Conservation (phyloP, 2,797 vertebrate genomes). For the Acanthurus lineatus region DNA sequence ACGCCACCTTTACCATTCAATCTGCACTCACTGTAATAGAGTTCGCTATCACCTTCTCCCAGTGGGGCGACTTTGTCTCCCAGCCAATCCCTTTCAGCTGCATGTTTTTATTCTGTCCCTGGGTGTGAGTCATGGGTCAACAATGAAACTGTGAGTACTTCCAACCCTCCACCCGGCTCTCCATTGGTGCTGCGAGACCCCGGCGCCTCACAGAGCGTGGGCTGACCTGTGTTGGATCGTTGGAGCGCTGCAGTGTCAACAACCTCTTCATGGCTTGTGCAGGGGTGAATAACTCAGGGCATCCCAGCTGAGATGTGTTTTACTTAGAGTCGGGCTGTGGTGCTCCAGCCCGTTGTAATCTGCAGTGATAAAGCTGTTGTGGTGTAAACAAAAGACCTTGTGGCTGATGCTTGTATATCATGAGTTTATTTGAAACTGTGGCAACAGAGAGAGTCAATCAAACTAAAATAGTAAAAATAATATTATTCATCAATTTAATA, state of each 20-base stretch:
- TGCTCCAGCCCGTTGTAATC: constrained; percentile 30
- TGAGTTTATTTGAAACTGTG: too few species aligned
- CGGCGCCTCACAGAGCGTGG: constrained; percentile 12
- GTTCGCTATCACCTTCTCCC: constrained; percentile 72
- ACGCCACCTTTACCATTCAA: constrained; percentile 60
- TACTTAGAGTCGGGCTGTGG: constrained; percentile 13
- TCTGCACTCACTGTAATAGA: constrained; percentile 79
- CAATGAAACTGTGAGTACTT: constrained; percentile 49
- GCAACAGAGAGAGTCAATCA: background rate
- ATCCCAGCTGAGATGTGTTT: constrained; percentile 62
- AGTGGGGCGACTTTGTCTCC: constrained; percentile 63
- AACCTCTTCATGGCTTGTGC: constrained; percentile 65
- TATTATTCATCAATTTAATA: background rate
- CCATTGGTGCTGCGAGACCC: constrained; percentile 18
- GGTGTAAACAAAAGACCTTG: constrained; percentile 46
- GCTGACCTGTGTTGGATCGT: constrained; percentile 46
- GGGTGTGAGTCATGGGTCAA: constrained; percentile 72
- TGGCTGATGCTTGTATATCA: background rate
- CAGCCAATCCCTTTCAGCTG: constrained; percentile 73
- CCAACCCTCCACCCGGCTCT: background rate
- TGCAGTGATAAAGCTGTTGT: constrained; percentile 37
- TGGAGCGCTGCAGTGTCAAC: constrained; percentile 70
- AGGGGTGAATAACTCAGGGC: constrained; percentile 69
- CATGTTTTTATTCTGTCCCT: constrained; percentile 69
- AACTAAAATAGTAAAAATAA: background rate